Base-by-base conservation (phyloP, 2,797 vertebrate species). In the Smutsia temminckii region DNA sequence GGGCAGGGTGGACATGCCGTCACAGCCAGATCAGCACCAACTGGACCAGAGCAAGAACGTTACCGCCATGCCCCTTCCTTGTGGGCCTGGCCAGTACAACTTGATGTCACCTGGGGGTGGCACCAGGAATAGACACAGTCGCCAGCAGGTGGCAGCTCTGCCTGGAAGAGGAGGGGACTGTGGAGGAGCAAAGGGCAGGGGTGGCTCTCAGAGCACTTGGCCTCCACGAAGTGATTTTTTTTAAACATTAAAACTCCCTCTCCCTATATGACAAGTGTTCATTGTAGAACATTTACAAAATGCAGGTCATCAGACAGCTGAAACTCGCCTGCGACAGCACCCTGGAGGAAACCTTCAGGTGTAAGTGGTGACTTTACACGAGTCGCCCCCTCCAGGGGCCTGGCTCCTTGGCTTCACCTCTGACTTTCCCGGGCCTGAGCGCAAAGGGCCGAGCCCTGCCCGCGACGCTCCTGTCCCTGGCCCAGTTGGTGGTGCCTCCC, bases 21-120 rank as follows among this genome's bases (percentile, higher is more conserved):
- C 34, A 40, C 55, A 27, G 2, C 1, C 6, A 6, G 46, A 8
- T 25, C 46, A 3, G n/a, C 0, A 13, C 27, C 1, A 0, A 8
- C 25, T 5, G 72, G 59, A 42, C 2, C 42, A 10, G 42, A 61
- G 12, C 32, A 0, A 25, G 42, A n/a, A 0, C 17, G 21, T 34
- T 6, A 17, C 32, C 49, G 32, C 32, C 20, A 17, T 1, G 0
- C 11, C 72, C 72, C 18, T 21, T 63, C 25, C 57, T 51, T 27
- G 14, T 21, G 25, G 42, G n/a, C n/a, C 42, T 8, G 4, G 59
- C 37, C 51, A 21, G 49, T 53, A 18, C 12, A n/a, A 10, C 42
- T 29, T 5, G 42, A 5, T 37, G 71, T 40, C 12, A 16, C 11
- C 46, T 25, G 8, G 25, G 16, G 13, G n/a, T 5, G 17, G 25